Evolutionary conservation across 37 sponge, comb jelly and placozoan genomes (phyloP), one percentile per base, ranked within the genome.

Genomic region (Axinella damicornis): DNA sequence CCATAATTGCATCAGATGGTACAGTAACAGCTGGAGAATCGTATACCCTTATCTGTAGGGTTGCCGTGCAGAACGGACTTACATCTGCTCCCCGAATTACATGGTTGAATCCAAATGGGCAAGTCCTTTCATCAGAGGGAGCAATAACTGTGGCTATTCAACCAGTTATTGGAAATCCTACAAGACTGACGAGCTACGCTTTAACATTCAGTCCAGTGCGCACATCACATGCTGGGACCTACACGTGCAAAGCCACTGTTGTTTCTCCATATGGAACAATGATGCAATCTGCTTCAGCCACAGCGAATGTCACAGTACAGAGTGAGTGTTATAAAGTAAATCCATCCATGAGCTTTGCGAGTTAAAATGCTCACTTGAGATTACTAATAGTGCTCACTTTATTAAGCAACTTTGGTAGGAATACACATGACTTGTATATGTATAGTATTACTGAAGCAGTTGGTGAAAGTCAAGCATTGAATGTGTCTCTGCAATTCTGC

Each of bases 191-290:
- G 56, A 73, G 56, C 20, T 73, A 73, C 27, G 27, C 21, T 12
- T 11, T 22, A 40, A 54, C 41, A 39, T 73, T 73, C 56, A 73
- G 74, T 53, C 74, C 74, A 40, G 27, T 73, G 9, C 53, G 41
- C 24, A 73, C 74, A 12, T 73, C 74, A 19, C 74, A 73, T 53
- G 74, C 56, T 28, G 74, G 74, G 11, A 73, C 74, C 17, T 73
- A 73, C 28, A 53, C 56, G 5, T 73, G 74, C 27, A 14, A 73
- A 53, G 74, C 74, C 5, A 73, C 18, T 52, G 56, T 73, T 11
- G 53, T 5, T 56, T 73, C 74, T 53, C 74, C 74, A 17, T 73
- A 39, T 53, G 27, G 27, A 40, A 73, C 55, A 22, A 53, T 73
- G 14, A 14, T 19, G 56, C 54, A 73, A 19, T 73, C 54, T 73